phyloP scores from a whole-genome alignment of 2,113 vertebrate genomes.

The Rattus rattus region DNA sequence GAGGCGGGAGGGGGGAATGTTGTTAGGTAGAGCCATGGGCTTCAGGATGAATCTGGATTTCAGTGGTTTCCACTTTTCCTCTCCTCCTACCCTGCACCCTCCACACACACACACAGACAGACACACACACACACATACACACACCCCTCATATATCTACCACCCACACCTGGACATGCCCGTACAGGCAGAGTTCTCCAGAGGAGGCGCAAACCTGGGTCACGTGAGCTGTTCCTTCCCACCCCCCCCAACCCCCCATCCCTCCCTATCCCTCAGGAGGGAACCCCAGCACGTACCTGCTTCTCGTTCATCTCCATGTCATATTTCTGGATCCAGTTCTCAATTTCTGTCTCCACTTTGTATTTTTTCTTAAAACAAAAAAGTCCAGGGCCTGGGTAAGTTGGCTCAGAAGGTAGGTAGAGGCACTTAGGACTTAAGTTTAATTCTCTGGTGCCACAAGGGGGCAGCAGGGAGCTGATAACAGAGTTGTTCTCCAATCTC shows the following conservation, averaged over 20 bases:
- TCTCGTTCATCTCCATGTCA: conserved; percentile 89
- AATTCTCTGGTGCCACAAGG: neutral
- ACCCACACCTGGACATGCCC: neutral
- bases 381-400: neutral
- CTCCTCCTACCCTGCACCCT: neutral
- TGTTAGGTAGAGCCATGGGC: conserved; percentile 78
- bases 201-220: neutral
- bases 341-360: conserved; percentile 89
- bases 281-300: conserved; percentile 87
- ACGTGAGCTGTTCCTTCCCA: neutral
- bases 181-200: neutral
- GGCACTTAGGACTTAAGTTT: neutral
- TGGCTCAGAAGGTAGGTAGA: neutral
- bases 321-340: conserved; percentile 92
- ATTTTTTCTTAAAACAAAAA: conserved; percentile 88
- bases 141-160: neutral
- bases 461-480: neutral
- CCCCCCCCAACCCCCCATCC: no score
- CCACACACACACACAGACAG: neutral
- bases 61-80: neutral
- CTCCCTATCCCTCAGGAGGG: neutral
- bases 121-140: no score
- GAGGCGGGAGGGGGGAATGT: neutral
- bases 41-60: neutral
- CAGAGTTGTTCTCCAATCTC: neutral